Evolutionary conservation across 2,888 invertebrate genomes (phyloP), one percentile per base, ranked within the genome.

Genomic region (Xestia rhomboidea): DNA sequence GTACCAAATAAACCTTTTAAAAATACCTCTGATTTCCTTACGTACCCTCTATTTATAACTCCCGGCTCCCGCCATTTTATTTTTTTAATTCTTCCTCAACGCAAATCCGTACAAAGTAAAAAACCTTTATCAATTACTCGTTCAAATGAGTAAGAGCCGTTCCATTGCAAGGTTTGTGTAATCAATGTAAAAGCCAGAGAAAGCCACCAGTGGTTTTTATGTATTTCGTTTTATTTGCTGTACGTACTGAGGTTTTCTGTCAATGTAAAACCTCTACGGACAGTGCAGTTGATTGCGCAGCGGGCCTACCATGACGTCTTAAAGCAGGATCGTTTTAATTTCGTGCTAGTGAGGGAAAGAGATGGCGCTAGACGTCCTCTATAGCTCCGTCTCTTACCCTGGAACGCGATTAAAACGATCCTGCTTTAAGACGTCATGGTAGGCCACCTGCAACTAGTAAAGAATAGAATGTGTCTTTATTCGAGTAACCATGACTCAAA

Each of bases 271-370:
- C 63, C 71, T 57, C 34, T 15, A 51, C 49, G 24, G 60, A 76
- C 51, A 54, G 66, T 18, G 27, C 44, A n/a, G 24, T 70, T 68
- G 70, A 77, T 82, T 82, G 68, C 44, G n/a, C n/a, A n/a, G n/a
- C n/a, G n/a, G n/a, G n/a, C n/a, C n/a, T n/a, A n/a, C n/a, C n/a
- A n/a, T n/a, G n/a, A n/a, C n/a, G n/a, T n/a, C n/a, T n/a, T n/a
- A n/a, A n/a, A n/a, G n/a, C n/a, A n/a, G n/a, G n/a, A n/a, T n/a
- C n/a, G n/a, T n/a, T n/a, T n/a, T n/a, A n/a, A n/a, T n/a, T n/a
- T n/a, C n/a, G n/a, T n/a, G n/a, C n/a, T n/a, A n/a, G n/a, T n/a
- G n/a, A n/a, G n/a, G n/a, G n/a, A n/a, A n/a, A n/a, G n/a, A n/a
- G n/a, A n/a, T n/a, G n/a, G n/a, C n/a, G n/a, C n/a, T n/a, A n/a